Evolutionary conservation across 2,888 invertebrate genomes (phyloP), one percentile per base, ranked within the genome.

Genomic region (Strigamia maritima): DNA sequence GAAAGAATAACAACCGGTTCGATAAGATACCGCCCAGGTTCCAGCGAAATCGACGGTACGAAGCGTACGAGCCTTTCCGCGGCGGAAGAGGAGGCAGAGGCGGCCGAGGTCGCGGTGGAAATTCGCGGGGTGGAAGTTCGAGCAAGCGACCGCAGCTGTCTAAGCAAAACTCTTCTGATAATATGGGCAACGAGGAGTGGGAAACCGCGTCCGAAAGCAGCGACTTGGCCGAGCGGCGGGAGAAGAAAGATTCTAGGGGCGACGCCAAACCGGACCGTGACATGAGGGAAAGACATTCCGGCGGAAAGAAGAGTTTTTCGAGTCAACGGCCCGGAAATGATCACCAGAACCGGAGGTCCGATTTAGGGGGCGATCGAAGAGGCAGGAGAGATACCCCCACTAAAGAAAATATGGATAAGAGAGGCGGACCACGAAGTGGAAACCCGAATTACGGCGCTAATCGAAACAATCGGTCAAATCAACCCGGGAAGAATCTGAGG

Each of bases 171-270:
- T 80, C 79, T 40, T 80, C 78, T 7, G 80, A 81, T 16, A 19
- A 19, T 1, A 49, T 79, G 75, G 79, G 70, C 16, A 84, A 87
- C 84, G 86, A 86, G 81, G 88, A 92, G 83, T 93, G 93, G 91
- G 94, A 93, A 85, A 93, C 93, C 1, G 88, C 88, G 22, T 93
- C 93, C 8, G 94, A 94, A 86, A 92, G 92, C 87, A 93, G 93
- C 86, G 93, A 87, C 82, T 22, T 80, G 14, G 81, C 84, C 7
- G 84, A 84, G 14, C 83, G 84, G 79, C 38, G 79, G 60, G 81
- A 82, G 24, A 79, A 81, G 80, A 78, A 81, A n/a, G 75, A 76
- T n/a, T 26, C 28, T n/a, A 10, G 35, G 14, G n/a, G 28, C n/a
- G 77, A 80, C 22, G 65, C 77, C 8, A 26, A 38, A 14, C 74